Conservation (phyloP, 2,888 invertebrate genomes). For the Plebejus melissa region DNA sequence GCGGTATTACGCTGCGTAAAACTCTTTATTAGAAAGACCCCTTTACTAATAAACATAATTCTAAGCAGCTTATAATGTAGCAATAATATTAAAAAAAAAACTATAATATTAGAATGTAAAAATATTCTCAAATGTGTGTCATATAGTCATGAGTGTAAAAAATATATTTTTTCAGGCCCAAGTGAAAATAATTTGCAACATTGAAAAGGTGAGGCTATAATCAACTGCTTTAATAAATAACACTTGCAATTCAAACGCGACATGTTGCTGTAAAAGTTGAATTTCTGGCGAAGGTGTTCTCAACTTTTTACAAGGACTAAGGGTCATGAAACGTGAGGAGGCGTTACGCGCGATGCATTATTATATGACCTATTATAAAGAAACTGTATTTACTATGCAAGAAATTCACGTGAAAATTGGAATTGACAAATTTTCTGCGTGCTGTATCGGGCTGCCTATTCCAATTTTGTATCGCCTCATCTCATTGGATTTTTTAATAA, state of each 20-base stretch:
- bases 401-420: not conserved
- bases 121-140: no score
- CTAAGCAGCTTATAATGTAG: no score
- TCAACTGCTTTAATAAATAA: not conserved
- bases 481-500: no score
- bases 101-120: no score
- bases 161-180: not conserved
- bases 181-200: not conserved
- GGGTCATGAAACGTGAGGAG: not conserved
- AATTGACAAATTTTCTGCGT: not conserved
- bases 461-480: no score
- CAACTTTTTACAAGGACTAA: not conserved
- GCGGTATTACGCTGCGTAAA: no score
- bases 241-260: not conserved
- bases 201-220: not conserved
- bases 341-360: not conserved
- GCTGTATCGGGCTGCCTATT: not conserved
- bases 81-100: no score
- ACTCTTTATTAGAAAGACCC: no score
- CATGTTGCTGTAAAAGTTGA: not conserved
- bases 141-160: not conserved
- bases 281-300: not conserved
- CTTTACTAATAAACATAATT: no score
- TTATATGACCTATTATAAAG: not conserved
- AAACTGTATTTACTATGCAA: not conserved